Percentiles rank a stretch among this genome's conserved stretches.
phyloP scores from a whole-genome alignment of 1,140 invertebrate species.

The Cylas formicarius region DNA sequence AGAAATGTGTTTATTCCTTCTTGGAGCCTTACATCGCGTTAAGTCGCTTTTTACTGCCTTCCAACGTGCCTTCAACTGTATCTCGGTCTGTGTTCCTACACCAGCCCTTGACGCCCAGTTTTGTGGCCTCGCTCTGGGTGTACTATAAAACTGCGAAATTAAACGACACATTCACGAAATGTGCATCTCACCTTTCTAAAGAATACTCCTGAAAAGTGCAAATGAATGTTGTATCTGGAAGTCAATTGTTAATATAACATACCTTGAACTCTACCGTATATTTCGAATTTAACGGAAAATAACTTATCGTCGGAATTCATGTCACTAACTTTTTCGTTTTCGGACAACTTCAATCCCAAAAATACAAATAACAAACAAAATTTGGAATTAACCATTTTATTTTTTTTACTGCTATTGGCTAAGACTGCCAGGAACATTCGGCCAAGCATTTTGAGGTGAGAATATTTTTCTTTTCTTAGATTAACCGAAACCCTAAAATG shows the following conservation, averaged over 20 bases:
- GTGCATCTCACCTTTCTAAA: constrained; percentile 51
- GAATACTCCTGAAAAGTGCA: constrained; percentile 48
- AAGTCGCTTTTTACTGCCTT: constrained; percentile 57
- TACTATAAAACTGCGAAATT: constrained; percentile 43
- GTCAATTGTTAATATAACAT: constrained; percentile 16
- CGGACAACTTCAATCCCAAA: no score
- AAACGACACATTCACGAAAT: background rate
- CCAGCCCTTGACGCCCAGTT: constrained; percentile 63
- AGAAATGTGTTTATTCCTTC: constrained; percentile 3
- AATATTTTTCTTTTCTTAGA: no score
- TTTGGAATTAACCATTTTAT: no score
- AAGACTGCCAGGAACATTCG: no score
- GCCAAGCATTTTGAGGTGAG: no score
- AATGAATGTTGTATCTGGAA: constrained; percentile 6
- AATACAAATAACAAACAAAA: no score
- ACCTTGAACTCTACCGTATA: constrained; percentile 57
- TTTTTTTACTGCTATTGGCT: no score
- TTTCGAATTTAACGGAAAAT: constrained; percentile 52
- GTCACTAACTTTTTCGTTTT: no score
- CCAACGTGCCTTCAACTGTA: constrained; percentile 64
- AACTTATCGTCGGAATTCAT: constrained; percentile 29
- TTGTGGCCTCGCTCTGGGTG: constrained; percentile 59
- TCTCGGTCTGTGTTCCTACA: constrained; percentile 64
- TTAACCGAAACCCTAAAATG: no score
- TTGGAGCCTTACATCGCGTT: constrained; percentile 53